A percentile compares a stretch with the other conserved stretches of the same genome.
Conservation (phyloP, 2,888 invertebrate genomes). For the Ophion obscuratus region DNA sequence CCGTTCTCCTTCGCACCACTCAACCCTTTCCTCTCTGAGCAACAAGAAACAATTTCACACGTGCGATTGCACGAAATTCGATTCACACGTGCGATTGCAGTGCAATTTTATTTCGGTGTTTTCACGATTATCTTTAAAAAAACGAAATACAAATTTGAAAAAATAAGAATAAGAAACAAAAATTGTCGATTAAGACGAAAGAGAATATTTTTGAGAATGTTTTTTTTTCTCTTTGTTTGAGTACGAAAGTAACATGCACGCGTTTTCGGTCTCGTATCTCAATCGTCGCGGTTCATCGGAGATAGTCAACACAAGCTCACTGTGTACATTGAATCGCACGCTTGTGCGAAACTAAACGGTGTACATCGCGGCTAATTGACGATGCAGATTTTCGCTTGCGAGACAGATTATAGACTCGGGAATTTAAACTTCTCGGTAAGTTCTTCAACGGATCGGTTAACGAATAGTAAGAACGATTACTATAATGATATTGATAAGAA, state of each 20-base stretch:
- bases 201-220: conserved; percentile 2
- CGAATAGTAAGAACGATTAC: background rate
- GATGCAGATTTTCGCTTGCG: conserved; percentile 8
- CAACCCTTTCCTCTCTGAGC: conserved; percentile 30
- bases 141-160: background rate
- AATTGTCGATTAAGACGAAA: conserved; percentile 6
- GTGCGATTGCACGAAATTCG: conserved; percentile 68
- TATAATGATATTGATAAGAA: background rate
- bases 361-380: conserved; percentile 38
- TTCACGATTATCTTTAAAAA: conserved; percentile 42
- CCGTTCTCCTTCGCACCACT: conserved; percentile 9
- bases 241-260: conserved; percentile 21
- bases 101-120: too few relatives aligned
- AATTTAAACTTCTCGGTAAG: background rate
- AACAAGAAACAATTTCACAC: conserved; percentile 72
- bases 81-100: conserved; percentile 73
- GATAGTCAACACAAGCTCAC: background rate
- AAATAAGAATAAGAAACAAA: background rate
- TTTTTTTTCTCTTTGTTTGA: background rate
- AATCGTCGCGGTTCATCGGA: conserved; percentile 35
- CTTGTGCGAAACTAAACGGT: conserved; percentile 15
- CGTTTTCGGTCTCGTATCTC: conserved; percentile 50
- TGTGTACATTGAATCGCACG: conserved; percentile 26
- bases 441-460: background rate
- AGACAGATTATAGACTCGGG: background rate